Conservation (phyloP, 2,797 vertebrate species). For the Gallinago nigripennis region DNA sequence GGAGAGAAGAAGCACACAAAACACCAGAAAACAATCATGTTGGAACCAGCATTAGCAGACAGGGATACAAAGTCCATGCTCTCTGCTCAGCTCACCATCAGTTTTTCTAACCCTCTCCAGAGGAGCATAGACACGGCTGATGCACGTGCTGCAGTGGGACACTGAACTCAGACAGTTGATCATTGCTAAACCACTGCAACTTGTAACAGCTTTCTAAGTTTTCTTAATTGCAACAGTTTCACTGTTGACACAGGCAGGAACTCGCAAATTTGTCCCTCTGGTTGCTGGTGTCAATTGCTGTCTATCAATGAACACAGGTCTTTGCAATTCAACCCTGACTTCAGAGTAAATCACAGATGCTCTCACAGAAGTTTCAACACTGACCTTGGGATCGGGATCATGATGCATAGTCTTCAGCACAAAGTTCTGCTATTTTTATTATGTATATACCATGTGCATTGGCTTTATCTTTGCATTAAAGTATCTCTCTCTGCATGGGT, state of each 20-base stretch:
- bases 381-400: background rate
- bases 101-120: background rate
- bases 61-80: background rate
- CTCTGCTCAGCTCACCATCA: background rate
- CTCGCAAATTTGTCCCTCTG: background rate
- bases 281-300: background rate
- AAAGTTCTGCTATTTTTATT: background rate
- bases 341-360: background rate
- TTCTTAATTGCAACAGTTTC: background rate
- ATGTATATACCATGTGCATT: background rate
- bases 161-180: background rate
- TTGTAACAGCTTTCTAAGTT: background rate
- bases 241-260: background rate
- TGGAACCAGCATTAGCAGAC: background rate
- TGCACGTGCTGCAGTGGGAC: rapidly evolving
- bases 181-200: background rate
- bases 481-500: background rate
- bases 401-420: background rate
- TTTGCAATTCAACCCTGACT: background rate
- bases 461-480: background rate
- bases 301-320: background rate
- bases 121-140: rapidly evolving
- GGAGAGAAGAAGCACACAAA: background rate
- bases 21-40: rapidly evolving
- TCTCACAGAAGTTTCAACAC: background rate